Percentiles rank a stretch among this genome's conserved stretches.
Evolutionary conservation across 37 sponge, comb jelly and placozoan genomes (phyloP).

Genomic region (Ephydatia muelleri): DNA sequence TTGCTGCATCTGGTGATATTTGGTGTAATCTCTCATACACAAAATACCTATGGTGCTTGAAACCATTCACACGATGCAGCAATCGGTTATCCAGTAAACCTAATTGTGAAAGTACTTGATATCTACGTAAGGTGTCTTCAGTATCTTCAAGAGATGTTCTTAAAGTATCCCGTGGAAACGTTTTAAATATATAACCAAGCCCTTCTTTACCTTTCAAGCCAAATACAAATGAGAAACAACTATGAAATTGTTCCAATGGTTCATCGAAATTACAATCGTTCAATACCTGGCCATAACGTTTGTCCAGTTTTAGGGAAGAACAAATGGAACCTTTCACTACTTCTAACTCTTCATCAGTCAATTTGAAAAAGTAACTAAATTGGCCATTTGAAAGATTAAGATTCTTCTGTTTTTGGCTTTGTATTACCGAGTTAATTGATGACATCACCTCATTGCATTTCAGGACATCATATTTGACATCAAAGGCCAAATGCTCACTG

Average conservation of each 20-base stretch:
- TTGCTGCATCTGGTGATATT: neutral
- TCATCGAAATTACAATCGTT: neutral
- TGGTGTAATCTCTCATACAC: constrained; percentile 1
- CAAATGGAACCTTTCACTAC: neutral
- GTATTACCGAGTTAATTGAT: neutral
- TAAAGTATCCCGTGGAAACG: neutral
- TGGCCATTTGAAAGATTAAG: neutral
- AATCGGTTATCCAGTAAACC: neutral
- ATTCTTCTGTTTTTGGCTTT: constrained; percentile 1
- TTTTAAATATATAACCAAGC: neutral
- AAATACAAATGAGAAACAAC: neutral
- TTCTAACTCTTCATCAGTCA: neutral
- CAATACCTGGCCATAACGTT: constrained; percentile 1
- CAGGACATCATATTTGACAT: constrained; percentile 1
- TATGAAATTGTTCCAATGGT: constrained; percentile 1
- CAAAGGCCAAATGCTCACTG: neutral
- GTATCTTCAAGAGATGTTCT: neutral
- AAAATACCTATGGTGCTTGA: neutral
- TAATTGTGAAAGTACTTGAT: neutral
- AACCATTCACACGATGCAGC: neutral
- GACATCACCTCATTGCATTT: neutral
- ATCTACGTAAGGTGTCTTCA: neutral
- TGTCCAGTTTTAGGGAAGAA: neutral
- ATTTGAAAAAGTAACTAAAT: neutral
- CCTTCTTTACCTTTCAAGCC: constrained; percentile 1